Evolutionary conservation across 1,140 invertebrate species (phyloP).

Genomic region (Tetragonula clypearis): DNA sequence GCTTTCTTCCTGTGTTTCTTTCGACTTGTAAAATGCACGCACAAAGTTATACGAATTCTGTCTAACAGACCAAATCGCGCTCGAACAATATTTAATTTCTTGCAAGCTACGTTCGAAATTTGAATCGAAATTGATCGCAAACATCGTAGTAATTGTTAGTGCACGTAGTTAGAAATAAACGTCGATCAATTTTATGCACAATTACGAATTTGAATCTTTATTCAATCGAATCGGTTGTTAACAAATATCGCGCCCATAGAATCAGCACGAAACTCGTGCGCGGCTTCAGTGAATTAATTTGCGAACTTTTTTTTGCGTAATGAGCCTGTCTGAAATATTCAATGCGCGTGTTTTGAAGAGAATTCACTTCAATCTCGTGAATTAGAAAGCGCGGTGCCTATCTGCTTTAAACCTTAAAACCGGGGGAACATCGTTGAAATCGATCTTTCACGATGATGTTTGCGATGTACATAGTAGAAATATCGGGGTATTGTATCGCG

Average conservation of each 20-base stretch:
- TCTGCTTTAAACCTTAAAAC: not conserved
- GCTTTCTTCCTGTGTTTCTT: not conserved
- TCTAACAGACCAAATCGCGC: not conserved
- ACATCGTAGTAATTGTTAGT: not conserved
- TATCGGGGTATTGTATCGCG: conserved; percentile 41
- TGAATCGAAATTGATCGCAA: not conserved
- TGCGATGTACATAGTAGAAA: conserved; percentile 37
- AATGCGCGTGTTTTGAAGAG: not conserved
- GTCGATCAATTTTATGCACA: not conserved
- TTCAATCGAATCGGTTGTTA: no score
- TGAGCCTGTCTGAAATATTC: not conserved
- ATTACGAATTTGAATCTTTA: no score
- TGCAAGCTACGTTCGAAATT: no score
- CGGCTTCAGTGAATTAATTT: not conserved
- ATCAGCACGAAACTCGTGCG: not conserved
- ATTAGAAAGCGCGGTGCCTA: not conserved
- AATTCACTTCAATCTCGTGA: not conserved
- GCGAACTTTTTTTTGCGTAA: not conserved
- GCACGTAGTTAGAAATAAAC: not conserved
- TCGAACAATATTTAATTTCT: not conserved
- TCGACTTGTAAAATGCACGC: not conserved
- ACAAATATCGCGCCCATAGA: no score
- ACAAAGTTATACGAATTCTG: not conserved
- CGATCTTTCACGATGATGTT: conserved; percentile 48
- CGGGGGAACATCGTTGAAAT: not conserved